Evolutionary conservation across 2,888 invertebrate genomes (phyloP).

Genomic region (Eulithis testata): DNA sequence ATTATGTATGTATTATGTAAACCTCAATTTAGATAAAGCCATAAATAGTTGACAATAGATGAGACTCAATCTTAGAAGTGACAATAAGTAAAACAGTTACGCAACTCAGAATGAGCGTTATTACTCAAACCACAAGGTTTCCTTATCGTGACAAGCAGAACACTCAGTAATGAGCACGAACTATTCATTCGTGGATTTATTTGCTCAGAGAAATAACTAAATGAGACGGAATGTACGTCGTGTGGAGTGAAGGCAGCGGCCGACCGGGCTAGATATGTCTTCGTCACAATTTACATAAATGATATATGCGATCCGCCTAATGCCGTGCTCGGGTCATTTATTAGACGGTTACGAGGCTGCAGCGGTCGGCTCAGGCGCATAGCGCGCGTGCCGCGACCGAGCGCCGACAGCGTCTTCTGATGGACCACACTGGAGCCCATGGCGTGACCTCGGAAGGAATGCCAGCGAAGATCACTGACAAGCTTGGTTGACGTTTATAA

Average conservation of each 20-base stretch:
- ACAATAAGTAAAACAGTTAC: conserved; percentile 26
- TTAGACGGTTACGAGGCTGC: conserved; percentile 70
- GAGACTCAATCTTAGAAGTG: conserved; percentile 23
- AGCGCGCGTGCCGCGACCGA: conserved; percentile 74
- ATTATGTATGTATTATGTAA: conserved; percentile 9
- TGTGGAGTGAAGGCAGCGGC: conserved; percentile 74
- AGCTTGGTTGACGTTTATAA: conserved; percentile 76
- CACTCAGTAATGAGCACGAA: conserved; percentile 53
- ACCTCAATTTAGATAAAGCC: conserved; percentile 14
- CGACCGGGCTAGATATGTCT: conserved; percentile 80
- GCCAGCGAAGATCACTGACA: conserved; percentile 54
- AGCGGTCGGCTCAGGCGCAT: conserved; percentile 65
- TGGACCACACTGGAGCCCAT: conserved; percentile 73
- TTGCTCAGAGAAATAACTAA: conserved; percentile 60
- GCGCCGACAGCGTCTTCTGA: conserved; percentile 69
- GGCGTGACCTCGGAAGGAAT: conserved; percentile 49
- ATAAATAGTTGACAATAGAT: conserved; percentile 22
- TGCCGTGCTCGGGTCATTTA: conserved; percentile 79
- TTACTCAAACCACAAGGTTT: conserved; percentile 41
- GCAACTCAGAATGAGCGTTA: conserved; percentile 38
- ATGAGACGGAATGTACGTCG: conserved; percentile 75
- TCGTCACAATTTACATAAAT: conserved; percentile 85
- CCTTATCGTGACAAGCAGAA: conserved; percentile 52
- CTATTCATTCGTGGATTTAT: conserved; percentile 65
- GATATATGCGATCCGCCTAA: conserved; percentile 83